phyloP scores from a whole-genome alignment of 2,113 vertebrate genomes.

The Bos javanicus region DNA sequence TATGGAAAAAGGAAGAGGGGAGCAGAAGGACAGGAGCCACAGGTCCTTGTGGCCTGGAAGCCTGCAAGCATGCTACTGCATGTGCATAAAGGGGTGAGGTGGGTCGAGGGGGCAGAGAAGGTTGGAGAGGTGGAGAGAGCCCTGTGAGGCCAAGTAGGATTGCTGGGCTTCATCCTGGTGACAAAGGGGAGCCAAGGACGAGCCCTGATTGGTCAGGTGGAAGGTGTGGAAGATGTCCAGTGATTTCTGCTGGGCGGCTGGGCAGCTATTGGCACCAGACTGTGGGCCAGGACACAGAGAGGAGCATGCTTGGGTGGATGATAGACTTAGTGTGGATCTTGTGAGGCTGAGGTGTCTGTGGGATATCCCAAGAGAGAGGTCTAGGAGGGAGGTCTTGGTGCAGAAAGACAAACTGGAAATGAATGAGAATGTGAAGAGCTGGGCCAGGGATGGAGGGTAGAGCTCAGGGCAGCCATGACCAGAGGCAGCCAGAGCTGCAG shows the following conservation, averaged over 20 bases:
- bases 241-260: neutral
- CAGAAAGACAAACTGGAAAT: neutral
- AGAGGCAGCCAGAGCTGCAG: neutral
- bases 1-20: neutral
- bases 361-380: neutral
- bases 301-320: neutral
- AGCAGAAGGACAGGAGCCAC: neutral
- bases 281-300: neutral
- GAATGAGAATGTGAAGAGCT: neutral
- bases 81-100: neutral
- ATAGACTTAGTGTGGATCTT: neutral
- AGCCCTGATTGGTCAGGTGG: neutral
- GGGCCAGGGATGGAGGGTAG: neutral
- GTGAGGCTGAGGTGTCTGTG: neutral
- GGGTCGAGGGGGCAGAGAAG: neutral
- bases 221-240: fast-evolving
- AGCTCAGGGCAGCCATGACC: neutral
- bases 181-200: neutral
- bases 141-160: neutral
- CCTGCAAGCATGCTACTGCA: neutral
- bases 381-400: neutral
- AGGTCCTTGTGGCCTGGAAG: neutral
- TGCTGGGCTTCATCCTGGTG: neutral
- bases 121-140: neutral
- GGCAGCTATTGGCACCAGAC: no score